Evolutionary conservation across 2,888 invertebrate genomes (phyloP).

Genomic region (Drosophila mayaguana): DNA sequence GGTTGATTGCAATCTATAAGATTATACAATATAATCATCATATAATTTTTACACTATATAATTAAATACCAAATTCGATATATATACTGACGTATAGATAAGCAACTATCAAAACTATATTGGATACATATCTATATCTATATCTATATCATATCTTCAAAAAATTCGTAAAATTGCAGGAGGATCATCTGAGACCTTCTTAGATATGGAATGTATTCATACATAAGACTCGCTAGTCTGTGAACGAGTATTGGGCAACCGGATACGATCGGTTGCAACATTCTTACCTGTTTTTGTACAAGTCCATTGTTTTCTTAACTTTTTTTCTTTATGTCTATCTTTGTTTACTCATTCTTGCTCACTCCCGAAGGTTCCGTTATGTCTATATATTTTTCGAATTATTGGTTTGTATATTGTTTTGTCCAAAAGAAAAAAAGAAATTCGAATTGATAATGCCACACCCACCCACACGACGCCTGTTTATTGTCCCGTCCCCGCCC

Average conservation of each 20-base stretch:
- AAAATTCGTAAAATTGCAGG: neutral
- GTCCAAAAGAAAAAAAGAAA: constrained; percentile 39
- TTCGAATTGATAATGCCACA: constrained; percentile 17
- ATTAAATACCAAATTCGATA: neutral
- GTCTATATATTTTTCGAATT: constrained; percentile 33
- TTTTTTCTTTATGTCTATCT: constrained; percentile 19
- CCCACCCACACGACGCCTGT: constrained; percentile 42
- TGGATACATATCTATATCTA: too few species aligned
- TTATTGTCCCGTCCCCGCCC: constrained; percentile 18
- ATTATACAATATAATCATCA: too few species aligned
- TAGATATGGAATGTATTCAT: neutral
- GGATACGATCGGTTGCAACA: neutral
- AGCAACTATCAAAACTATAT: neutral
- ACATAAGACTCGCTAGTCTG: neutral
- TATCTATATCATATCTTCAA: too few species aligned
- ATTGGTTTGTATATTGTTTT: constrained; percentile 38
- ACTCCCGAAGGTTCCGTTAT: constrained; percentile 36
- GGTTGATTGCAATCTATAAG: neutral
- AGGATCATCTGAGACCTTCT: neutral
- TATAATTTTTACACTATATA: too few species aligned
- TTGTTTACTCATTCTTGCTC: constrained; percentile 17
- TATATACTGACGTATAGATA: too few species aligned
- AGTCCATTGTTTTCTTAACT: constrained; percentile 37
- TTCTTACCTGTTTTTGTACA: neutral
- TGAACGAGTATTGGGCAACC: neutral